Base-by-base conservation (phyloP, 2,113 vertebrate genomes). In the Solea senegalensis region DNA sequence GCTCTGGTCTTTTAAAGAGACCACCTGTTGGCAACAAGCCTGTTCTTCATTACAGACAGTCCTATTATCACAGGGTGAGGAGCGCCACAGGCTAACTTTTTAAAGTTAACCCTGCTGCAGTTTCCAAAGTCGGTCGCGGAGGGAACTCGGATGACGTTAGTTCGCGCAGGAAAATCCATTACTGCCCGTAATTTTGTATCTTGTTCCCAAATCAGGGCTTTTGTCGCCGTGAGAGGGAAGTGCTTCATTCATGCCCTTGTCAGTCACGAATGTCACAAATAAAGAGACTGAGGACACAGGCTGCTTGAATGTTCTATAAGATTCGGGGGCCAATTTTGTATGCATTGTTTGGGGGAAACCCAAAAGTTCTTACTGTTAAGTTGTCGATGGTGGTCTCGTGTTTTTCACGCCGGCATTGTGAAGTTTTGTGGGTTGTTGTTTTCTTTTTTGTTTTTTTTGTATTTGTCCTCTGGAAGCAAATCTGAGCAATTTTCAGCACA, bases 11-110 rank as follows among this genome's bases (percentile, higher is more conserved):
- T 94, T 82, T 96, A 96, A 97, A 97, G 97, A 95, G 97, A 95
- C 97, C 97, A 99, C 97, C 97, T 99, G 97, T 98, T 98, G 97
- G 95, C 91, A 92, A 86, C 92, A 86, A 89, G 92, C 91, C 91
- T 95, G 96, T 96, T 95, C 92, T 95, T 96, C 95, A 96, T 96
- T 97, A 96, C 94, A 95, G 95, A 94, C 96, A 88, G 78, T 93
- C 94, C 95, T 93, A 94, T 94, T 94, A 94, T 93, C 88, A 81
- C 88, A 86, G 89, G 87, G 87, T 90, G 92, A 87, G 88, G 87
- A 92, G 88, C 74, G 26, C 91, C 85, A 82, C 91, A 81, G 90
- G 92, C 89, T 89, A 91, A 90, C 90, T 92, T 92, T 86, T 87
- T 87, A 76, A 92, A 92, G 90, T 93, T 92, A 93, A 93, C 90